Evolutionary conservation across 2,797 vertebrate genomes (phyloP), one percentile per base, ranked within the genome.

Genomic region (Notolepis coatsorum): DNA sequence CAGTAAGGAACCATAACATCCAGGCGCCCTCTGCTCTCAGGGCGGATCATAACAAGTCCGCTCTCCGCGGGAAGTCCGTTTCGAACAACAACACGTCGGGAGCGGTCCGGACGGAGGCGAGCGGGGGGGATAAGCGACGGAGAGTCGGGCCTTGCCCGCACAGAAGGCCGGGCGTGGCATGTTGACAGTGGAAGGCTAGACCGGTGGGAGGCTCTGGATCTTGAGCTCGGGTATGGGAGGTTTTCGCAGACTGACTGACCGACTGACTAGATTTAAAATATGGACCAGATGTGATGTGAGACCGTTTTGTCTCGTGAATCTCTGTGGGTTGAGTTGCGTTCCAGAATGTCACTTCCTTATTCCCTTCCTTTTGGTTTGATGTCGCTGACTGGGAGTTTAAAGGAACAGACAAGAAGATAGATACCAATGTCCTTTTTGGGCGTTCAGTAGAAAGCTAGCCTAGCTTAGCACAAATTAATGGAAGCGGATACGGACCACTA

Each of bases 161-260:
- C 79, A 69, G 71, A 69, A 52, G 66, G n/a, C 7, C 35, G 72
- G 77, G 73, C 9, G 48, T 13, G 45, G 51, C 42, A 72, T 88
- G 75, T 85, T 84, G 80, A 85, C 65, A 80, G 75, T 76, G 84
- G 10, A 87, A 89, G 55, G 50, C 50, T 66, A 89, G 82, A 81
- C 35, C 75, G 74, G 75, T 82, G 77, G 64, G 77, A 85, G 65
- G 73, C 67, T n/a, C n/a, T n/a, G n/a, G n/a, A n/a, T n/a, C n/a
- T 72, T 15, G 74, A 68, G 80, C 72, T 71, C 38, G 1, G 62
- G 54, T 68, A 42, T 0, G 2, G 52, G 30, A 46, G 18, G 50
- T n/a, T n/a, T n/a, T n/a, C n/a, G n/a, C 45, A 10, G 37, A 42
- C 24, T 1, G 30, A 7, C 56, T 46, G 50, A 31, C 28, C 4